Evolutionary conservation across 1,140 invertebrate genomes (phyloP), one percentile per base, ranked within the genome.

Genomic region (Formica selysi): DNA sequence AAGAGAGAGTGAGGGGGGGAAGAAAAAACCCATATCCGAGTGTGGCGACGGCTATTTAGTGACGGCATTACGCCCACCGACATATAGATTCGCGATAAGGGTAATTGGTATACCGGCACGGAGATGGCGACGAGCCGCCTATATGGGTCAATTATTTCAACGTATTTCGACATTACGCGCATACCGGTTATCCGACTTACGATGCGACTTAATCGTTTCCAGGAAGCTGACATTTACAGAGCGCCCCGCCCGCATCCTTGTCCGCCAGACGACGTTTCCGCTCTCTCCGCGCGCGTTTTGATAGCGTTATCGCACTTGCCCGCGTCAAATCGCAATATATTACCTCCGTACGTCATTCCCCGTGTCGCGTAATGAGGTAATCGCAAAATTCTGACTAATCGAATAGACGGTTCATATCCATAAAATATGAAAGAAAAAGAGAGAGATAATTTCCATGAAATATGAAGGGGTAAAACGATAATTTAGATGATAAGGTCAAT

Each of bases 141-240:
- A 51, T 85, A 80, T 88, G 90, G 88, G 87, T 93, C 92, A 92
- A 93, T 93, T 92, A 91, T 93, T 93, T 91, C 87, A 81, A 90
- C 86, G 87, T 91, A 91, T 91, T 91, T 87, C 68, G 73, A 87
- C 71, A 86, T 86, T 86, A 87, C 87, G 79, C 85, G 16, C n/a
- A 78, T 61, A 16, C 44, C 83, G 68, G 86, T 90, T 92, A 89
- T 87, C 87, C 78, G 16, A 51, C 87, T 89, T 85, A 86, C 81
- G 67, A 67, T 44, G 26, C 73, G 64, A 51, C 64, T 87, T 91
- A 88, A 93, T 90, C 86, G 85, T 78, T 86, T 86, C 71, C 78
- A 78, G 83, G 78, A 88, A 86, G 57, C 54, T 79, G 78, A 90
- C 70, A 51, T 86, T 81, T 62, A 54, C 54, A 13, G 38, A 2